Evolutionary conservation across 1,140 invertebrate genomes (phyloP), one percentile per base, ranked within the genome.

Genomic region (Nasonia longicornis): DNA sequence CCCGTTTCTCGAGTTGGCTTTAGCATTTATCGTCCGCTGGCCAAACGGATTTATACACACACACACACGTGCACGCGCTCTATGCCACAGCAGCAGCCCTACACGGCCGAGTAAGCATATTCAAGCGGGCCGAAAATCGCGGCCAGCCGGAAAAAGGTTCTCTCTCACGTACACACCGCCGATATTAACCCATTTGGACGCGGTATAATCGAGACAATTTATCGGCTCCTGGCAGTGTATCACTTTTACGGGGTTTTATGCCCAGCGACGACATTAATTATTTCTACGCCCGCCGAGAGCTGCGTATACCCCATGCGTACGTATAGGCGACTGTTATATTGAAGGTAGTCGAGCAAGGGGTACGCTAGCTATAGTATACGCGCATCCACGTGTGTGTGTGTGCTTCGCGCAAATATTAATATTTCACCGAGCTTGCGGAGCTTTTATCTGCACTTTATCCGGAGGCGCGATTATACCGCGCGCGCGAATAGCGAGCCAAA

Each of bases 131-230:
- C 26, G 66, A 77, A 77, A 77, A 77, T 69, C 35, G 16, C 16
- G 64, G 26, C 29, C 22, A 22, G 75, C 20, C 26, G 66, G 76
- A 42, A 81, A 79, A 77, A 83, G 48, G 64, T 73, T 31, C 31
- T 29, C 48, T 16, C 75, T 48, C 11, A 29, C 7, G 20, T 42
- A 14, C 71, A 29, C 70, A 42, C 38, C 38, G 38, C 10, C 81
- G 84, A 85, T 85, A 85, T 85, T 85, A 84, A 85, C 82, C 82
- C 81, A 82, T 85, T 85, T 83, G 82, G 83, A 84, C 83, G 81
- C 82, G 81, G 82, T 84, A 35, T 35, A 85, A 85, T 85, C 83
- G 83, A 84, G 75, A 83, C 82, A 77, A 85, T 85, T 85, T 85
- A 85, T 85, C 80, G 81, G 42, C 69, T 31, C 66, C 71, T 48